phyloP scores from a whole-genome alignment of 2,797 vertebrate genomes.

The Enteromius paludinosus region DNA sequence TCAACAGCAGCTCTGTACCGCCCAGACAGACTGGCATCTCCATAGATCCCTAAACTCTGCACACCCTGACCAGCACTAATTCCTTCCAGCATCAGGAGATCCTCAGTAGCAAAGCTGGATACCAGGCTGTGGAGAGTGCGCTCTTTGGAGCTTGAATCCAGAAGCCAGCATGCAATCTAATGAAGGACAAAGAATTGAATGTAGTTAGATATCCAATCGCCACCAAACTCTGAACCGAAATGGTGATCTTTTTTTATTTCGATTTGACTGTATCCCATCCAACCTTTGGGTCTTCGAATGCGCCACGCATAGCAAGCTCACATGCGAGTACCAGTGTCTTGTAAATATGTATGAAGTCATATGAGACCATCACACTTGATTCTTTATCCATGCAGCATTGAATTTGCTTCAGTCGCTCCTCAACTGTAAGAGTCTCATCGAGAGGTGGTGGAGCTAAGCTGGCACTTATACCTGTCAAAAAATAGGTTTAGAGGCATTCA shows the following conservation, averaged over 20 bases:
- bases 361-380: conserved; percentile 73
- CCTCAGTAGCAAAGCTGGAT: conserved; percentile 85
- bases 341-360: conserved; percentile 89
- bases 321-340: conserved; percentile 90
- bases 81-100: conserved; percentile 85
- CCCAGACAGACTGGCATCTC: conserved; percentile 77
- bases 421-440: conserved; percentile 83
- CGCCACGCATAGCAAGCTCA: conserved; percentile 84
- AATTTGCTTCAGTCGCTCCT: conserved; percentile 82
- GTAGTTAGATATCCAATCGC: neutral
- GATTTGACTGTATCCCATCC: neutral
- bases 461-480: conserved; percentile 81
- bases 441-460: conserved; percentile 91
- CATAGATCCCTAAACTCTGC: conserved; percentile 82
- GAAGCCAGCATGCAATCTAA: conserved; percentile 94
- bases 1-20: conserved; percentile 87
- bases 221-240: neutral
- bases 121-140: conserved; percentile 92
- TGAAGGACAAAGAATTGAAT: conserved; percentile 13
- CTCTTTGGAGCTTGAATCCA: conserved; percentile 89
- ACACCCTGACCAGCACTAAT: conserved; percentile 77
- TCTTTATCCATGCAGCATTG: conserved; percentile 77
- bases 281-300: conserved; percentile 95
- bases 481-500: neutral
- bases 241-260: neutral